Conservation (phyloP, 53 echinoderm and acorn worm species). For the Hippasteria phrygiana region DNA sequence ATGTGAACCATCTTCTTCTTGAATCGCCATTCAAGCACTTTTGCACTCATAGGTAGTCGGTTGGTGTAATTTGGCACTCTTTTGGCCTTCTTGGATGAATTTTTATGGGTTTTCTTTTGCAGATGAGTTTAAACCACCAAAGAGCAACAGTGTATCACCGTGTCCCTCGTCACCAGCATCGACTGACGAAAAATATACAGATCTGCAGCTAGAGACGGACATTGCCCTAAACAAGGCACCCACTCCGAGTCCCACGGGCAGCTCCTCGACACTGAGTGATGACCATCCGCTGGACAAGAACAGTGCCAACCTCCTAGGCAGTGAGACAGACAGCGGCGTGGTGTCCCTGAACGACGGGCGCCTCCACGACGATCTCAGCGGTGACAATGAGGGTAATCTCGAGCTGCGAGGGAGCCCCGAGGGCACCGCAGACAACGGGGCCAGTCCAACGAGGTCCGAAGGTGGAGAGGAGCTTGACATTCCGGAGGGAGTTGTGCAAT, state of each 20-base stretch:
- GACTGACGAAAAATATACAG: conserved; percentile 75
- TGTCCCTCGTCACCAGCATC: conserved; percentile 48
- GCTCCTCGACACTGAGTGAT: conserved; percentile 92
- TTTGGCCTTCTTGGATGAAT: too few relatives aligned
- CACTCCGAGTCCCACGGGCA: conserved; percentile 93
- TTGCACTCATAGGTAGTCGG: too few relatives aligned
- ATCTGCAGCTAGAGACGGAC: conserved; percentile 82
- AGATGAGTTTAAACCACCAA: conserved; percentile 43
- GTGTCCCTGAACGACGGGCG: conserved; percentile 88
- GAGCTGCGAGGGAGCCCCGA: conserved; percentile 70
- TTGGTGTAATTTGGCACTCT: too few relatives aligned
- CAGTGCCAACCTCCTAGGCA: conserved; percentile 80
- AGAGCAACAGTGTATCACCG: conserved; percentile 47
- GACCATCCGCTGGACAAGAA: conserved; percentile 94
- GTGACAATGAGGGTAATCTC: conserved; percentile 54
- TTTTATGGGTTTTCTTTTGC: neutral
- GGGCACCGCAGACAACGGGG: conserved; percentile 49
- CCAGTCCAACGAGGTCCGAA: conserved; percentile 18
- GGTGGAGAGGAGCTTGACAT: neutral
- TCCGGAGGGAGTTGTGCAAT: conserved; percentile 43
- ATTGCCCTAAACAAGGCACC: conserved; percentile 74
- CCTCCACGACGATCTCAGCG: conserved; percentile 74
- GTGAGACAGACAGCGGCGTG: conserved; percentile 95
- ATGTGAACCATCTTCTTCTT: neutral
- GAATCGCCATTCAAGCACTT: neutral